Conservation (phyloP, 2,888 invertebrate species). For the Crepidodera aurea region DNA sequence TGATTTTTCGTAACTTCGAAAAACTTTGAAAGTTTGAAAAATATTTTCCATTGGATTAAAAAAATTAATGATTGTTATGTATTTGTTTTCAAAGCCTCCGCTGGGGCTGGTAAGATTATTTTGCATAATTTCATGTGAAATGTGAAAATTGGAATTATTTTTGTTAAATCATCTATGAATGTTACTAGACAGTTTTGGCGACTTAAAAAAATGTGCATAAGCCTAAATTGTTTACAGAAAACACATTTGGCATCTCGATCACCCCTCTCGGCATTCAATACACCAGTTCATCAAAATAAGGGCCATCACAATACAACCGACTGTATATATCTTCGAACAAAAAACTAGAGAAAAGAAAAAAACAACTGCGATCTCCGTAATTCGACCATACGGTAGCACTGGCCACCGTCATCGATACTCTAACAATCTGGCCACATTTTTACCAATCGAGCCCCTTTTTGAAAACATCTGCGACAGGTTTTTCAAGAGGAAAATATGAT, state of each 20-base stretch:
- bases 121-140: too few species aligned
- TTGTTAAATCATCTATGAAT: too few species aligned
- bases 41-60: too few species aligned
- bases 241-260: neutral
- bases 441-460: slow-evolving; percentile 52
- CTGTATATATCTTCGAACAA: slow-evolving; percentile 9
- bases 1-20: too few species aligned
- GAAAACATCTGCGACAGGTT: slow-evolving; percentile 61
- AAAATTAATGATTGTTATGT: too few species aligned
- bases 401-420: slow-evolving; percentile 38
- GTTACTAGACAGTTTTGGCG: too few species aligned
- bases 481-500: slow-evolving; percentile 55
- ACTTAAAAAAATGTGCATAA: too few species aligned
- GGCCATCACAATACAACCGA: slow-evolving; percentile 1
- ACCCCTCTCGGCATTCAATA: slow-evolving; percentile 8
- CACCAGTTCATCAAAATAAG: slow-evolving; percentile 16
- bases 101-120: too few species aligned
- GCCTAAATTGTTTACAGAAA: slow-evolving; percentile 10
- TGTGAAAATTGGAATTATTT: too few species aligned
- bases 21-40: too few species aligned
- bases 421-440: slow-evolving; percentile 60
- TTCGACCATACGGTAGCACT: slow-evolving; percentile 35
- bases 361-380: slow-evolving; percentile 35
- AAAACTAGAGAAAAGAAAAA: slow-evolving; percentile 20
- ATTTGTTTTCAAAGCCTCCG: too few species aligned